These are phyloP conservation scores for Strigamia transsilvanica DNA, from an alignment of 2,888 invertebrate genomes.

Conservation along the genomic window DNA sequence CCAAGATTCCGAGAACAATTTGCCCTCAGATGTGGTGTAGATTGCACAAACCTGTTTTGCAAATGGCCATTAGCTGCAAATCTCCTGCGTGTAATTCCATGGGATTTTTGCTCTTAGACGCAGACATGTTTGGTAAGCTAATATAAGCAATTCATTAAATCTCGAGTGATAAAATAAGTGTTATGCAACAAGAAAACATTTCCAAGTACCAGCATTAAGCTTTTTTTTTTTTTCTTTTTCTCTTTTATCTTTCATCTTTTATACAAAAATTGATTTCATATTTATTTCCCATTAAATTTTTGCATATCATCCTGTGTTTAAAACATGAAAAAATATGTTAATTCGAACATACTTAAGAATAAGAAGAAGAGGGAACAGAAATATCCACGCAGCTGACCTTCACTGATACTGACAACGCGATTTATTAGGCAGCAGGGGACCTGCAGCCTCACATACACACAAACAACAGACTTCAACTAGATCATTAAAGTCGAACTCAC, in stretches of 20 bases:
- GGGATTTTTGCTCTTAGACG: not conserved
- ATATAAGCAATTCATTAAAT: constrained; percentile 40
- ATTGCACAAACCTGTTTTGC: constrained; percentile 39
- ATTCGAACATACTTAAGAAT: constrained; percentile 36
- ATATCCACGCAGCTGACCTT: constrained; percentile 48
- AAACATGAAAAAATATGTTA: constrained; percentile 43
- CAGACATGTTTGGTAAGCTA: constrained; percentile 11
- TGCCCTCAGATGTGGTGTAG: constrained; percentile 36
- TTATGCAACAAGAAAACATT: constrained; percentile 10
- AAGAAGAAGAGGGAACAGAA: constrained; percentile 36
- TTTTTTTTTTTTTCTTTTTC: constrained; percentile 1
- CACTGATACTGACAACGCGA: constrained; percentile 49
- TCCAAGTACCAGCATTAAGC: not conserved
- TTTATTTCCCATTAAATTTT: constrained; percentile 41
- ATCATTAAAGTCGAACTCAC: constrained; percentile 46
- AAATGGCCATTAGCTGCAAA: constrained; percentile 6
- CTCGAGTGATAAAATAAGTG: constrained; percentile 36
- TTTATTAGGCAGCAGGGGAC: constrained; percentile 49
- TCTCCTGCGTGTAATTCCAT: constrained; percentile 16
- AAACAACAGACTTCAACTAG: constrained; percentile 49
- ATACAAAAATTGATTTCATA: constrained; percentile 47
- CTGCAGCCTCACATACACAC: constrained; percentile 49
- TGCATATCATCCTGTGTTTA: constrained; percentile 18
- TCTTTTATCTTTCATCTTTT: constrained; percentile 34
- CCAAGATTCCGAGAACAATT: constrained; percentile 26